These are phyloP conservation scores for Lucilia cuprina DNA, from an alignment of 1,140 invertebrate genomes.

Conservation along the genomic window DNA sequence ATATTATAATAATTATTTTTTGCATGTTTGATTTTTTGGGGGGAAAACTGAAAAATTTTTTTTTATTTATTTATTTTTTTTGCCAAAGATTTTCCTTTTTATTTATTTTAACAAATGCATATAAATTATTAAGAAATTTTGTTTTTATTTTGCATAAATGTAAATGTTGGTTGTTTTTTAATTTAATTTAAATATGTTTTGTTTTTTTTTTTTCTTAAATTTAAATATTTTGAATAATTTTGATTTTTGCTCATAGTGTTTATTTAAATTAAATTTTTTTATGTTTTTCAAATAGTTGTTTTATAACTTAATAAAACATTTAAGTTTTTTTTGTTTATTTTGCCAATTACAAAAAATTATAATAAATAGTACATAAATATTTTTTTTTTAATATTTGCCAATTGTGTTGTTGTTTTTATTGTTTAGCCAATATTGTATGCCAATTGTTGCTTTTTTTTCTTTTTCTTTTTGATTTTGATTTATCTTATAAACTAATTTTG, in stretches of 20 bases:
- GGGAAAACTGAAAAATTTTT: background rate
- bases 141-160: background rate
- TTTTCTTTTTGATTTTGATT: constrained; percentile 42
- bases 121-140: background rate
- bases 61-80: background rate
- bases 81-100: background rate
- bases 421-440: constrained; percentile 36
- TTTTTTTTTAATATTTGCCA: no score
- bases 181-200: constrained; percentile 5
- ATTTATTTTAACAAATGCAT: constrained; percentile 10
- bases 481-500: constrained; percentile 45
- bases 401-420: no score
- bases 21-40: background rate
- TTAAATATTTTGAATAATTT: constrained; percentile 36
- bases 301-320: constrained; percentile 33
- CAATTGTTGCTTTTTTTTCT: constrained; percentile 41
- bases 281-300: background rate
- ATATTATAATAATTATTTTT: constrained; percentile 3
- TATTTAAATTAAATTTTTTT: background rate
- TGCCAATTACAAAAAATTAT: background rate
- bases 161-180: background rate
- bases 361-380: constrained; percentile 3
- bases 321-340: constrained; percentile 11
- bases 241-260: constrained; percentile 27
- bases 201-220: constrained; percentile 25